Evolutionary conservation across 2,888 invertebrate genomes (phyloP), one percentile per base, ranked within the genome.

Genomic region (Electrophaes corylata): DNA sequence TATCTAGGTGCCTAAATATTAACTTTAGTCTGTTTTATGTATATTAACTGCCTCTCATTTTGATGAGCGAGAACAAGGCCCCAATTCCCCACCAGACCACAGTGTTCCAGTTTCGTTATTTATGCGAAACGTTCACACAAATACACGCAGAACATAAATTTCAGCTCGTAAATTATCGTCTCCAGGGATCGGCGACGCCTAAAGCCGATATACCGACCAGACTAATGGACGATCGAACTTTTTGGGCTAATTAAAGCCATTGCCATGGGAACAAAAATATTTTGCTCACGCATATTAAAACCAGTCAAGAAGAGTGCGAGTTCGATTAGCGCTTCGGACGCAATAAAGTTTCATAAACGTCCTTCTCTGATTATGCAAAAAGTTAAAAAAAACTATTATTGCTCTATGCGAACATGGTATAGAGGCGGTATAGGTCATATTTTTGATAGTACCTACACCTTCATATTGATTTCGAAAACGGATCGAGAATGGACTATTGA

Each of bases 91-190:
- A 54, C 19, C 26, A n/a, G n/a, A n/a, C n/a, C n/a, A 35, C 14
- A 51, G 39, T 64, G 70, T 50, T 64, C 73, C 65, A 69, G 55
- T 68, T 71, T 66, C 49, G 52, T 62, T 64, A 64, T 66, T 62
- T 61, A 61, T 47, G 57, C 33, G 56, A 55, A 55, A 43, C 43
- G 37, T 49, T 59, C 47, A 35, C 54, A 41, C 44, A 40, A 55
- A 48, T 54, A 60, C 48, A 44, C 49, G 51, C 59, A 46, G 55
- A 49, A 62, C 61, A 50, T 57, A 39, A 61, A 61, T 54, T 54
- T 40, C n/a, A 39, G 47, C 40, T 54, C 56, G 41, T 58, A 58
- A 60, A 56, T 62, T 62, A 60, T 58, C 54, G 53, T 60, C 60
- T 60, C 57, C 48, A 37, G 66, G 60, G 66, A 62, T 50, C 35